Evolutionary conservation across 2,888 invertebrate genomes (phyloP), one percentile per base, ranked within the genome.

Genomic region (Odiellus spinosus): DNA sequence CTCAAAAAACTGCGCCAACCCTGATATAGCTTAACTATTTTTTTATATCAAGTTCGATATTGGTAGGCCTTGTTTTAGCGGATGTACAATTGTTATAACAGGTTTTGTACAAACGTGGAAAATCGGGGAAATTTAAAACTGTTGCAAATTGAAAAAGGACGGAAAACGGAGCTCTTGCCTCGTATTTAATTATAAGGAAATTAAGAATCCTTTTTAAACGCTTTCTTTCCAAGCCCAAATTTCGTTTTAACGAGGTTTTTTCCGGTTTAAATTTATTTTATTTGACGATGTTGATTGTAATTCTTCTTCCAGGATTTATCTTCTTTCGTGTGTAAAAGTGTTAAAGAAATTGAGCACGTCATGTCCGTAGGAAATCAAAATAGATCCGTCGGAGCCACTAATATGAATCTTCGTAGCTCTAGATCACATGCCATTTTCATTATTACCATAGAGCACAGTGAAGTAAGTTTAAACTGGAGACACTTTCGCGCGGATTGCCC

Each of bases 331-430:
- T 95, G 96, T 64, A 90, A 91, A 67, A 88, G 82, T 55, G 82
- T 86, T 12, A 77, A 77, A 56, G 96, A 98, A 69, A 95, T 99
- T 73, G 76, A 87, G 55, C 80, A 82, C 59, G 80, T 93, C 39
- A 91, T 98, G 95, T 77, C 78, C 56, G 73, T 80, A 40, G 98
- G 98, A 44, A 93, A 95, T 68, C 76, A 80, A 59, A 86, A 91
- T 69, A 77, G 98, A 59, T 86, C 91, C n/a, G 82, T 91, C 42
- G 96, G 75, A 20, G 80, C 86, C 52, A 95, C 93, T 45, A 86
- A 93, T 66, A 95, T 95, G 93, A 98, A 99, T 71, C 90, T 91
- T 67, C 93, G 95, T 68, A 93, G 91, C 60, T 93, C 93, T 35
- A 73, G 96, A 53, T 91, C 91, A 41, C 98, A 99, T 71, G 96